Conservation (phyloP, 2,797 vertebrate species). For the Silurus lanzhouensis region DNA sequence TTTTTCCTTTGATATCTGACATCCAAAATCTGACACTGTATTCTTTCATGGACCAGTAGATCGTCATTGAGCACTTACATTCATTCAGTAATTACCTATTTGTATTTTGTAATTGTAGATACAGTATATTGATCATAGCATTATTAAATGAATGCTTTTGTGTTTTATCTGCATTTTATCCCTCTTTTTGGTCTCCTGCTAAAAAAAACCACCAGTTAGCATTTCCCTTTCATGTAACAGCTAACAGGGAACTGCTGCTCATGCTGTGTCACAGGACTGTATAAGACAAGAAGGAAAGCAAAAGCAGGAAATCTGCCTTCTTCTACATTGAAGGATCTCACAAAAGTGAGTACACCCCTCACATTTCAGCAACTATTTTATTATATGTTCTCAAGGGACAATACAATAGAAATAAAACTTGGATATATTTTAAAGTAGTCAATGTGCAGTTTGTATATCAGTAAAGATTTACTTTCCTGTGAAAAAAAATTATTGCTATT, state of each 20-base stretch:
- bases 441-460: too few relatives aligned
- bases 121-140: background rate
- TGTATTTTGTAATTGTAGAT: background rate
- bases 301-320: too few relatives aligned
- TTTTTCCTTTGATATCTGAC: background rate
- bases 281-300: background rate
- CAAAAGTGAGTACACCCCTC: too few relatives aligned
- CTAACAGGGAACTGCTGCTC: background rate
- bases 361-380: too few relatives aligned
- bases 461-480: too few relatives aligned
- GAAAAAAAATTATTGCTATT: too few relatives aligned
- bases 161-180: background rate
- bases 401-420: too few relatives aligned
- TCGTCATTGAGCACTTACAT: background rate
- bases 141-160: background rate
- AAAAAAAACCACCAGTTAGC: background rate
- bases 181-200: background rate
- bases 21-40: background rate
- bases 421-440: too few relatives aligned
- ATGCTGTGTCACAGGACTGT: background rate
- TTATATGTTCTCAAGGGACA: too few relatives aligned
- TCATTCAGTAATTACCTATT: background rate
- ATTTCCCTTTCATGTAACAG: background rate
- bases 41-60: background rate
- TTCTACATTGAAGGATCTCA: too few relatives aligned